phyloP scores from a whole-genome alignment of 2,797 vertebrate genomes.

The Urocyon cinereoargenteus region DNA sequence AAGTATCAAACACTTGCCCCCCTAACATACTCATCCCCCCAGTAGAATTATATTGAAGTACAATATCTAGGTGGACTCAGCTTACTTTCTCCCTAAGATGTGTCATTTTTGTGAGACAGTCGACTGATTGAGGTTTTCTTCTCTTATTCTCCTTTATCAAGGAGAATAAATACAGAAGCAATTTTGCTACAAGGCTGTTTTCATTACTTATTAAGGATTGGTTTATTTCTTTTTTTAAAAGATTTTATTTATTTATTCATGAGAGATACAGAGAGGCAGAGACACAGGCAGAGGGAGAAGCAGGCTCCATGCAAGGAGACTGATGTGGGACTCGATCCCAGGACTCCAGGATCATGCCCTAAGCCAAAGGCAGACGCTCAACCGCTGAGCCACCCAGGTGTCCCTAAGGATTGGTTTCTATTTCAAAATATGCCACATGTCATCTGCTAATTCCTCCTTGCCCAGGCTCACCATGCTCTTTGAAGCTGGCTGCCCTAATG shows the following conservation, averaged over 20 bases:
- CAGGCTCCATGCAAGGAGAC: no score
- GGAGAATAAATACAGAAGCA: background rate
- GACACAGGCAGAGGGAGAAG: no score
- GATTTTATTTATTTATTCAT: no score
- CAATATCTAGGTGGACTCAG: background rate
- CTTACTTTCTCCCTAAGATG: background rate
- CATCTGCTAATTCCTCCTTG: background rate
- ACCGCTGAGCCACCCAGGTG: no score
- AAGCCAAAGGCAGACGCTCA: no score
- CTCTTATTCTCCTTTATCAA: background rate
- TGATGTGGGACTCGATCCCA: no score
- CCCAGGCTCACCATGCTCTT: background rate
- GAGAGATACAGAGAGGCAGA: no score
- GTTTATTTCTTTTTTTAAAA: background rate
- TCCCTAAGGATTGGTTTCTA: background rate
- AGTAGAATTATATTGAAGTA: background rate
- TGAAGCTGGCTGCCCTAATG: background rate
- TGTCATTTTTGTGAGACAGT: background rate
- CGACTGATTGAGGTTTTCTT: background rate
- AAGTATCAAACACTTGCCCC: background rate
- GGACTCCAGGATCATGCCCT: no score
- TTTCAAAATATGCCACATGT: background rate
- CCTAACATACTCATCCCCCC: background rate
- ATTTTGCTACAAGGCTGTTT: background rate
- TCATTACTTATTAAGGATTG: background rate